Evolutionary conservation across 2,888 invertebrate species (phyloP), one percentile per base, ranked within the genome.

Genomic region (Opisthograptis luteolata): DNA sequence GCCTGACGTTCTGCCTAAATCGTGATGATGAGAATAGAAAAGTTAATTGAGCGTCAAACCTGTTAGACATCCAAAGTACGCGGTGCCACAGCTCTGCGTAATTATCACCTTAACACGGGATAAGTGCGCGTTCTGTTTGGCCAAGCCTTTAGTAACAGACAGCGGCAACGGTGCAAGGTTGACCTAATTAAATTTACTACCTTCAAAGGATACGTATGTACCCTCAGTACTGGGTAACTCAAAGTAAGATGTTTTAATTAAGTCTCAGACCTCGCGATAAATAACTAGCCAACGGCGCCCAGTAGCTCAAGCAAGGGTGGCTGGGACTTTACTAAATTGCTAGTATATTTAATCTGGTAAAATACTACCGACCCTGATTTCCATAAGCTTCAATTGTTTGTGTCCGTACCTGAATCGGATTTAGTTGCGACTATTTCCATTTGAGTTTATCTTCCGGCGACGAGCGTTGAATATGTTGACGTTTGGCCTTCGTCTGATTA

Each of bases 231-330:
- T 61, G 68, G 70, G 73, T 70, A 72, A 77, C 76, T 82, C 81
- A 82, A 83, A 84, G 84, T 84, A 84, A 87, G 87, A 85, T 86
- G 82, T 86, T 89, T 89, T 88, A 89, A 90, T 90, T 89, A 90
- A 88, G 84, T 83, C 84, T 83, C 79, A 87, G 86, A 77, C 83
- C 84, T 82, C 68, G 80, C 84, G 77, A 87, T 88, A 89, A 89
- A 87, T 86, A 87, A 87, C 84, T 83, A 76, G 77, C 73, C 66
- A 61, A 71, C 68, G 73, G 72, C 75, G 22, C n/a, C 41, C 40
- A 44, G 50, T 44, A 51, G 50, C 50, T 45, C 50, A 40, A 40
- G 27, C 50, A 30, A 51, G 50, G 44, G 50, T 43, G 75, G 73
- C 76, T 68, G 74, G 83, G 79, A 72, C 76, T 75, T 78, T 81